A percentile compares a stretch with the other conserved stretches of the same genome.
These are phyloP conservation scores for Lepus oiostolus DNA, from an alignment of 2,797 vertebrate genomes.

Conservation along the genomic window DNA sequence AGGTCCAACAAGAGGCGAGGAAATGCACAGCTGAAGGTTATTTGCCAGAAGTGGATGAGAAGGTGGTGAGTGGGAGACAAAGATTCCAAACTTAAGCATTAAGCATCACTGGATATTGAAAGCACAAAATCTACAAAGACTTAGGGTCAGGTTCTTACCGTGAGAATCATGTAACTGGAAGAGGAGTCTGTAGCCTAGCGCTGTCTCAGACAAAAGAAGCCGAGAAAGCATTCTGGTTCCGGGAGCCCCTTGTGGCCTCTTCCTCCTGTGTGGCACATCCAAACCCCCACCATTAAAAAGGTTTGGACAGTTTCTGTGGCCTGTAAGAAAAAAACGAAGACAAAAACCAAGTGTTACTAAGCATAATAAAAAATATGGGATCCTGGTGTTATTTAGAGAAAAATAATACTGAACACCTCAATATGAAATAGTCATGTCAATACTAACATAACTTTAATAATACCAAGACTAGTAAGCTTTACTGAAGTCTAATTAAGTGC, in stretches of 20 bases:
- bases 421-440: conserved; percentile 5
- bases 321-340: neutral
- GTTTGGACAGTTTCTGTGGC: neutral
- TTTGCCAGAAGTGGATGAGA: neutral
- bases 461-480: neutral
- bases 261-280: neutral
- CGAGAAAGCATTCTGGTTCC: neutral
- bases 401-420: neutral
- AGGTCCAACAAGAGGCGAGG: neutral
- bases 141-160: neutral
- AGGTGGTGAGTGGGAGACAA: neutral
- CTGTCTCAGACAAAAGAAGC: no score
- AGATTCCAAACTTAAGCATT: neutral
- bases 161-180: neutral
- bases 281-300: neutral
- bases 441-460: neutral
- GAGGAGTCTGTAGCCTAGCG: neutral
- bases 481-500: neutral
- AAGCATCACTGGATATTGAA: neutral
- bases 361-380: neutral
- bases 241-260: neutral
- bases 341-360: neutral
- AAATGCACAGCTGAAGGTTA: neutral
- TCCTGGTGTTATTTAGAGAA: conserved; percentile 28
- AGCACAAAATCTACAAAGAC: neutral